Base-by-base conservation (phyloP, 1,140 invertebrate species). In the Drosophila guanche region DNA sequence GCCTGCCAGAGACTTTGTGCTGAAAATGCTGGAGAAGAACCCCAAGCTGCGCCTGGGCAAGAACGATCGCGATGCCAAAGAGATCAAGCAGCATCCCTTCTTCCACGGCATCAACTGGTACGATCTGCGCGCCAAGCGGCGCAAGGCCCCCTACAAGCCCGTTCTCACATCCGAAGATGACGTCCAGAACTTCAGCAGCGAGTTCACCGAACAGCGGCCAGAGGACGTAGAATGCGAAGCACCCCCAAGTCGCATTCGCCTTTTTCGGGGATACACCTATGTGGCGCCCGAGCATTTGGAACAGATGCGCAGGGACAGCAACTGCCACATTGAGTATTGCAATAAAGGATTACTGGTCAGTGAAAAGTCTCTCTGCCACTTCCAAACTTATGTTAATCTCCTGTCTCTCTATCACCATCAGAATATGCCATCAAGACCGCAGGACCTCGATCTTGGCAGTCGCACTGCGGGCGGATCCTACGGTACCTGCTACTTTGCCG, bases 181-280 rank as follows among this genome's bases (percentile, higher is more conserved):
- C 92, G 97, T 97, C 4, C 97, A 97, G 84, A 99, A 99, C 92
- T 99, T 99, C 92, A 96, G 97, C 25, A 96, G 97, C 67, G 98
- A 99, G 93, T 99, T 99, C 90, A 99, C 98, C 0, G 94, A 95
- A 72, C 97, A 98, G 95, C 93, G 94, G 48, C 95, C 97, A 3
- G 95, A 96, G 1, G 97, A 99, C 91, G 98, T 97, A n/a, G 97
- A 97, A 0, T 97, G 96, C 3, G 94, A 97, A 45, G 94, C 96
- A 20, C 97, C 97, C 16, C 93, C 95, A 2, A 96, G 97, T 90
- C 95, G 95, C 73, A 96, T 97, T 74, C 97, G 96, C 90, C 94
- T 98, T 40, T 99, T 98, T 91, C 95, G 96, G 66, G 94, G 96
- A 94, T 99, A 99, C 90, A 99, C 98, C 0, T 99, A 97, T 92